Evolutionary conservation across 2,113 vertebrate species (phyloP), one percentile per base, ranked within the genome.

Genomic region (Dryoscopus gambensis): DNA sequence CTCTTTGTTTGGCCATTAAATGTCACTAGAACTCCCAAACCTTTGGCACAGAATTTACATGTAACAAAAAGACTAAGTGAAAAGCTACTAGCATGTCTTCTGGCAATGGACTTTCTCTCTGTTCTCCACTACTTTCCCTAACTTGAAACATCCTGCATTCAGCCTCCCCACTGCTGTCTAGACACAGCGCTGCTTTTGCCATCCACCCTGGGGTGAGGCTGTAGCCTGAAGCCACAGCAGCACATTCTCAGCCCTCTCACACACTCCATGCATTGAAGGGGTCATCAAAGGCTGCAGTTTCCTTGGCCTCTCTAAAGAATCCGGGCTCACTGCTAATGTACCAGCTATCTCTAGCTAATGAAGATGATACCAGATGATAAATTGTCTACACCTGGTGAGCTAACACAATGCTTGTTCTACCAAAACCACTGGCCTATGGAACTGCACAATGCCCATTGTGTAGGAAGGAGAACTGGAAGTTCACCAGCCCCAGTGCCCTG

Each of bases 261-360:
- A 15, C 23, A 35, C 0, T 0, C 31, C 2, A 2, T 18, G 42
- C 33, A 24, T 1, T 35, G 46, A 65, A 57, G 37, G 30, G 47
- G 65, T 49, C 31, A 12, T 2, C 3, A 2, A 25, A 56, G 9
- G 35, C 27, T 56, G 46, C 25, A 31, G 35, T 25, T 76, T 49
- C 49, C 53, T 52, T 22, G n/a, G 50, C 30, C 56, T 39, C 59
- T 25, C 71, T 30, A 25, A 28, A 9, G 14, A 70, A 30, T 42
- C 47, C 28, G 42, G 19, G 37, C 62, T 62, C 53, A 40, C 9
- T n/a, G 27, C 35, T 63, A 40, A 35, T 0, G 8, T 57, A 27
- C 33, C 7, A 53, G 52, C 7, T 37, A 24, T 9, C 33, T 69
- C 57, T n/a, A 64, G 39, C 35, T 60, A 39, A 69, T 0, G 7